Conservation (phyloP, 2,797 vertebrate species). For the Syngnathus rostellatus region DNA sequence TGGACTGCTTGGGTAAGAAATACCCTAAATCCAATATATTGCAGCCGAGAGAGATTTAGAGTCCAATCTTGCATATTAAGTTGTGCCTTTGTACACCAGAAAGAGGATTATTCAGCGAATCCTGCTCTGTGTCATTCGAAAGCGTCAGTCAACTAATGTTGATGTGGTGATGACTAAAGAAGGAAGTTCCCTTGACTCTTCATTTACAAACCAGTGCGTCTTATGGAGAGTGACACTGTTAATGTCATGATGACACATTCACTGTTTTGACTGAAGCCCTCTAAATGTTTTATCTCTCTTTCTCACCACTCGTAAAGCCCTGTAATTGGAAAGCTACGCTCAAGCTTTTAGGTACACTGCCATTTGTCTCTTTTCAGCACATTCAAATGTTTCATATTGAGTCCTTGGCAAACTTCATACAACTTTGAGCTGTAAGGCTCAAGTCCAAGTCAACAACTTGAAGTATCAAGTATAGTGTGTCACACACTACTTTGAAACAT, state of each 20-base stretch:
- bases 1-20: conserved; percentile 43
- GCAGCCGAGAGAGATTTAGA: conserved; percentile 53
- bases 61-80: conserved; percentile 57
- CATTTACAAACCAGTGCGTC: conserved; percentile 15
- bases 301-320: conserved; percentile 43
- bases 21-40: conserved; percentile 44
- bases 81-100: conserved; percentile 55
- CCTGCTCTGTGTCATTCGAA: conserved; percentile 56
- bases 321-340: conserved; percentile 34
- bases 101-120: conserved; percentile 60
- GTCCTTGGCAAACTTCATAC: conserved; percentile 24
- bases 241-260: conserved; percentile 36
- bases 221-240: conserved; percentile 23
- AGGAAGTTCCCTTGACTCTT: conserved; percentile 7
- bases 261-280: conserved; percentile 45
- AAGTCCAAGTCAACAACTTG: conserved; percentile 35
- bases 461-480: conserved; percentile 23
- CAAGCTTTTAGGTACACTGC: conserved; percentile 2
- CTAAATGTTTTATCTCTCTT: conserved; percentile 34
- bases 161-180: conserved; percentile 29
- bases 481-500: background rate
- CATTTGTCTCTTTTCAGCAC: conserved; percentile 31
- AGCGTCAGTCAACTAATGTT: conserved; percentile 51
- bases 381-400: conserved; percentile 33
- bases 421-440: conserved; percentile 25